Evolutionary conservation across 1,140 invertebrate genomes (phyloP).

Genomic region (Gryon sp.): DNA sequence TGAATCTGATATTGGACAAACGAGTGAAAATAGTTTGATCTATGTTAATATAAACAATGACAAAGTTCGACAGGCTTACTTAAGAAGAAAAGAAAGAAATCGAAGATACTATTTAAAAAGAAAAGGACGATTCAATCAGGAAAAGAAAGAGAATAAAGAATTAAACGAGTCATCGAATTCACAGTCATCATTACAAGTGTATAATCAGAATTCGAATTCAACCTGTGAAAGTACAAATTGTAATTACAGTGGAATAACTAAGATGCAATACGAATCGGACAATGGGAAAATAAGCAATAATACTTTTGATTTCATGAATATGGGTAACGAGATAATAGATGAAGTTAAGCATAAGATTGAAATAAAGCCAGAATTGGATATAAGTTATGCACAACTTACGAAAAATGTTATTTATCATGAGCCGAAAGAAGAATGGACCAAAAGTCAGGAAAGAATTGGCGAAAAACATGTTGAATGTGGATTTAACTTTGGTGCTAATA

Average conservation of each 20-base stretch:
- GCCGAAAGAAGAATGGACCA: not conserved
- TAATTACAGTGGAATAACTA: no score
- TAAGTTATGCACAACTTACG: not conserved
- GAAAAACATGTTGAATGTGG: no score
- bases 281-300: no score
- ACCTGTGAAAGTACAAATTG: no score
- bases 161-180: conserved; percentile 35
- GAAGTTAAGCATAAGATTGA: conserved; percentile 13
- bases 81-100: conserved; percentile 34
- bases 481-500: no score
- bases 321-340: not conserved
- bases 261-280: no score
- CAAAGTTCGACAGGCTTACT: no score
- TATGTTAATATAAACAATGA: no score
- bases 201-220: not conserved
- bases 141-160: not conserved
- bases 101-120: conserved; percentile 48
- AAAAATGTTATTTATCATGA: conserved; percentile 1
- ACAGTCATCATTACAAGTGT: conserved; percentile 14
- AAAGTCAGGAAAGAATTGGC: not conserved
- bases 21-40: no score
- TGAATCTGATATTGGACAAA: no score
- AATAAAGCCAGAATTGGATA: not conserved
- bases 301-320: no score
- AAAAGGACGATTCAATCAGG: no score